Conservation (phyloP, 2,797 vertebrate species). For the Cuniculus paca region DNA sequence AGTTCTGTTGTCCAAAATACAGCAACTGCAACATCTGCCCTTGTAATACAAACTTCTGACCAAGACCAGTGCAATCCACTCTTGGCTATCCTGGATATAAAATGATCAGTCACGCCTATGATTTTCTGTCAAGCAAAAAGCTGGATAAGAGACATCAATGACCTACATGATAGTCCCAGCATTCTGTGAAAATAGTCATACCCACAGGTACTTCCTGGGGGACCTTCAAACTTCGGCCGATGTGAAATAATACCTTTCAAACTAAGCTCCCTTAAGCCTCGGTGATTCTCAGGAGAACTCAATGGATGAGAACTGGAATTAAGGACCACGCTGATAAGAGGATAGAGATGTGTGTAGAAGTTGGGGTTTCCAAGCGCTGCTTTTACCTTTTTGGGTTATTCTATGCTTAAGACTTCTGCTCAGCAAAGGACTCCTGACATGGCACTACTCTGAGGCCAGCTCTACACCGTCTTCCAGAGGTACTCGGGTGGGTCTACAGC, state of each 20-base stretch:
- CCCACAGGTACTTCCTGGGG: not conserved
- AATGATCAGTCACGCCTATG: not conserved
- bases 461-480: rapidly evolving
- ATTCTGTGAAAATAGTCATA: not conserved
- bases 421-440: not conserved
- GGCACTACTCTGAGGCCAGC: not conserved
- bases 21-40: not conserved
- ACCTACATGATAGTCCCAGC: not conserved
- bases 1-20: not conserved
- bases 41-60: not conserved
- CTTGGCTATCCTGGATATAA: not conserved
- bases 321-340: not conserved
- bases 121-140: not conserved
- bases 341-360: not conserved
- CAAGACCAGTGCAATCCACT: not conserved
- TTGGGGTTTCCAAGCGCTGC: not conserved
- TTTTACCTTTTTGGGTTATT: not conserved
- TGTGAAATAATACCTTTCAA: not conserved
- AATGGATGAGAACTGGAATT: not conserved
- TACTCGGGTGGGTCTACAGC: not conserved
- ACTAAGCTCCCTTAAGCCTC: not conserved
- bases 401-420: not conserved
- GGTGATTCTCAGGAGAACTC: not conserved
- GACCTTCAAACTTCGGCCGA: not conserved
- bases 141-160: not conserved